Conservation (phyloP, 37 sponge, comb jelly and placozoan genomes). For the Chondrilla cf. caribensis region DNA sequence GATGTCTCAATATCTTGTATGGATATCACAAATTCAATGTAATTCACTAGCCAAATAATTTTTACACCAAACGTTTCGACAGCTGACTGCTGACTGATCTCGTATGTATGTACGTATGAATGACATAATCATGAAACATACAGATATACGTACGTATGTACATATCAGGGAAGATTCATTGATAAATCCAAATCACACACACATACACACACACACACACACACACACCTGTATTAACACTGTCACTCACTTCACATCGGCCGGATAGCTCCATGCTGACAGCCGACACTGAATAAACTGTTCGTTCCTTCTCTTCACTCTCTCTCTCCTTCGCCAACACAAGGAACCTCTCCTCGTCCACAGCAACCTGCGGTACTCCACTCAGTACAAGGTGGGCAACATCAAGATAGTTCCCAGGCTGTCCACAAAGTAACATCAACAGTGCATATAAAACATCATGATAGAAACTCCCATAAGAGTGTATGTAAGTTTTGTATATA, state of each 20-base stretch:
- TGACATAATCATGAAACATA: not conserved
- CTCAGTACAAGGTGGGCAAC: constrained; percentile 46
- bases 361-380: constrained; percentile 2
- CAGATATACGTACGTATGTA: not conserved
- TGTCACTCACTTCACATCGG: constrained; percentile 18
- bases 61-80: no score
- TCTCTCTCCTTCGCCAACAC: not conserved
- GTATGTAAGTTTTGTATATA: not conserved
- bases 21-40: no score
- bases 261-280: constrained; percentile 33
- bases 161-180: no score
- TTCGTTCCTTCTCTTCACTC: not conserved
- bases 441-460: not conserved
- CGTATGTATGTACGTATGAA: not conserved
- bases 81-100: no score
- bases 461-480: no score
- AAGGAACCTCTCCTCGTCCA: constrained; percentile 12
- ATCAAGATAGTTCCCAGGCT: constrained; percentile 44
- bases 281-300: constrained; percentile 2
- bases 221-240: not conserved
- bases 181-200: not conserved
- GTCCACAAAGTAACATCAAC: not conserved
- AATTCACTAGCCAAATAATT: no score
- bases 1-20: no score
- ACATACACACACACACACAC: not conserved